phyloP scores from a whole-genome alignment of 2,888 invertebrate genomes.

The Aleiodes alternator region DNA sequence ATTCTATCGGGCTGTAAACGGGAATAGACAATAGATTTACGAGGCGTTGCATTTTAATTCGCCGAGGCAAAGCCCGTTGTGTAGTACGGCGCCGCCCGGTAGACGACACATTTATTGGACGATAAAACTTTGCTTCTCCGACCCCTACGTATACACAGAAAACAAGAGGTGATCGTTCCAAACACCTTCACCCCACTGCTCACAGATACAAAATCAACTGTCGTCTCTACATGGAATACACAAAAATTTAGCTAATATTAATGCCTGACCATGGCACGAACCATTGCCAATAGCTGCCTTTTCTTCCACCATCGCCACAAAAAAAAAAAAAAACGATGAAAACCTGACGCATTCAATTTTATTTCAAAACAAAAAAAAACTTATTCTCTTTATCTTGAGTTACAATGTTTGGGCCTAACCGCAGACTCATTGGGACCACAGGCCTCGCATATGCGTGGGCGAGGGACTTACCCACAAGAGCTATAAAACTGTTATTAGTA shows the following conservation, averaged over 20 bases:
- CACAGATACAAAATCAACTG: background rate
- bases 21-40: constrained; percentile 66
- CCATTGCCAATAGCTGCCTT: background rate
- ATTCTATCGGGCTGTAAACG: constrained; percentile 47
- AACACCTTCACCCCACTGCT: constrained; percentile 19
- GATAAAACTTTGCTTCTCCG: constrained; percentile 69
- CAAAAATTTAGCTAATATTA: constrained; percentile 17
- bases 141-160: constrained; percentile 34
- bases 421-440: constrained; percentile 30
- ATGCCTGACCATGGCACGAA: background rate
- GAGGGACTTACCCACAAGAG: constrained; percentile 55
- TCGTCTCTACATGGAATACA: constrained; percentile 33
- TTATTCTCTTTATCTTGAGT: constrained; percentile 11
- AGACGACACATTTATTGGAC: constrained; percentile 72
- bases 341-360: background rate
- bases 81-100: constrained; percentile 57
- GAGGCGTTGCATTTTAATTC: constrained; percentile 70
- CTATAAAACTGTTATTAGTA: constrained; percentile 65
- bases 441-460: constrained; percentile 51
- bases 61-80: constrained; percentile 55
- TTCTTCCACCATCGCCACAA: background rate
- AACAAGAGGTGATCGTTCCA: constrained; percentile 31
- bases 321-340: background rate
- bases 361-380: constrained; percentile 1
- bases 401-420: constrained; percentile 30